phyloP scores from a whole-genome alignment of 2,888 invertebrate species.

The Andrena dorsata region DNA sequence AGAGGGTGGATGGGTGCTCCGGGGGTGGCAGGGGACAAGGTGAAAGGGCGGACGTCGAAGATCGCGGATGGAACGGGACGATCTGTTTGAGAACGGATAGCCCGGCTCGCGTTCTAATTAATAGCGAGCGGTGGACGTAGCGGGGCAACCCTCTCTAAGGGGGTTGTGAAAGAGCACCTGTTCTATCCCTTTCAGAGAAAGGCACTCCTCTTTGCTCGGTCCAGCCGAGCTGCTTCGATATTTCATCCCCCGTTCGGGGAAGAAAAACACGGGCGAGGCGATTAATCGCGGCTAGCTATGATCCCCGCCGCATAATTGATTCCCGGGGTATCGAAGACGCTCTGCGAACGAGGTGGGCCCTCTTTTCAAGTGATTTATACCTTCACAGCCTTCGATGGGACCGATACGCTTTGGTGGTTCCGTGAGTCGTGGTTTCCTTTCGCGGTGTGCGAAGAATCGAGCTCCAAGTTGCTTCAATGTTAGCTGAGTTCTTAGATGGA shows the following conservation, averaged over 20 bases:
- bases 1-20: neutral
- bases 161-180: slow-evolving; percentile 56
- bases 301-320: slow-evolving; percentile 54
- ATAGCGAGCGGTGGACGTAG: slow-evolving; percentile 62
- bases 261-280: slow-evolving; percentile 42
- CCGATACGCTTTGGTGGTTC: slow-evolving; percentile 3
- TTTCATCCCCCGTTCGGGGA: slow-evolving; percentile 41
- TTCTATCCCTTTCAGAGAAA: slow-evolving; percentile 4
- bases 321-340: slow-evolving; percentile 15
- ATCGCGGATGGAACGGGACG: slow-evolving; percentile 48
- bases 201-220: neutral
- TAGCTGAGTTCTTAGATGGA: too few relatives aligned
- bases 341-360: neutral
- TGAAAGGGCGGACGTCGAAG: slow-evolving; percentile 53
- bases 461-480: too few relatives aligned
- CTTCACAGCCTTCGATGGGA: neutral
- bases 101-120: slow-evolving; percentile 65
- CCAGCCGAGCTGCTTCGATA: slow-evolving; percentile 34
- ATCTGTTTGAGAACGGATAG: slow-evolving; percentile 68
- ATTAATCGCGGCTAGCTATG: slow-evolving; percentile 49
- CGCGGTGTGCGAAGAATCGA: neutral
- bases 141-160: slow-evolving; percentile 47
- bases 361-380: slow-evolving; percentile 7
- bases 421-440: slow-evolving; percentile 10
- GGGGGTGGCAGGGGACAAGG: slow-evolving; percentile 2